Conservation (phyloP, 2,797 vertebrate genomes). For the Myotis daubentonii region DNA sequence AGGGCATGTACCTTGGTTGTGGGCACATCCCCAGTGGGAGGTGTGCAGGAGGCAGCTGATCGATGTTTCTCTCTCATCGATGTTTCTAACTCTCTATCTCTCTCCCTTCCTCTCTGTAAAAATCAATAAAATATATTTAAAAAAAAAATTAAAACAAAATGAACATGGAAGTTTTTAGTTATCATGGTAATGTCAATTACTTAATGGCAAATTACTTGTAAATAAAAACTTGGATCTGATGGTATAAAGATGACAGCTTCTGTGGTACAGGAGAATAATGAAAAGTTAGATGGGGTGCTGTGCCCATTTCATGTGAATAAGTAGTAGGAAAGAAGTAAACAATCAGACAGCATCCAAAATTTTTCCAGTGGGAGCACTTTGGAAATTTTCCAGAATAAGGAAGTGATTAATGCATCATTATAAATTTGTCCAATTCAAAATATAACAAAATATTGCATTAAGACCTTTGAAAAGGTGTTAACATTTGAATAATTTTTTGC, state of each 20-base stretch:
- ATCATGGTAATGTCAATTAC: neutral
- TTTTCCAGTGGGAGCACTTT: neutral
- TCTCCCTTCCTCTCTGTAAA: too few relatives aligned
- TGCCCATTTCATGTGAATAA: neutral
- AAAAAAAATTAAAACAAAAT: slow-evolving; percentile 32
- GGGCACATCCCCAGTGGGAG: too few relatives aligned
- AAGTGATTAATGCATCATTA: neutral
- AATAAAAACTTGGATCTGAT: neutral
- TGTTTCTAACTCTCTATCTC: too few relatives aligned
- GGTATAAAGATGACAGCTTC: neutral
- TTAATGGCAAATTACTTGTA: neutral
- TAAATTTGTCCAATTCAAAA: slow-evolving; percentile 22
- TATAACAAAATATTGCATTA: slow-evolving; percentile 18
- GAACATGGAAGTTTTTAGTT: neutral
- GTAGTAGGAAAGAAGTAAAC: neutral
- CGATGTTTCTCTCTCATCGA: too few relatives aligned
- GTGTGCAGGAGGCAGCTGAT: too few relatives aligned
- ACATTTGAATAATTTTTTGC: neutral
- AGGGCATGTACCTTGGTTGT: too few relatives aligned
- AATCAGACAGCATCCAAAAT: neutral
- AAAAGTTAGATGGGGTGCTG: neutral
- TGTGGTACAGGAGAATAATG: neutral
- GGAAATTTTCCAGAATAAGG: slow-evolving; percentile 16
- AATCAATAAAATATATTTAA: too few relatives aligned
- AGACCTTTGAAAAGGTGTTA: neutral